Conservation (phyloP, 2,797 vertebrate genomes). For the Sebastes matsubarae region DNA sequence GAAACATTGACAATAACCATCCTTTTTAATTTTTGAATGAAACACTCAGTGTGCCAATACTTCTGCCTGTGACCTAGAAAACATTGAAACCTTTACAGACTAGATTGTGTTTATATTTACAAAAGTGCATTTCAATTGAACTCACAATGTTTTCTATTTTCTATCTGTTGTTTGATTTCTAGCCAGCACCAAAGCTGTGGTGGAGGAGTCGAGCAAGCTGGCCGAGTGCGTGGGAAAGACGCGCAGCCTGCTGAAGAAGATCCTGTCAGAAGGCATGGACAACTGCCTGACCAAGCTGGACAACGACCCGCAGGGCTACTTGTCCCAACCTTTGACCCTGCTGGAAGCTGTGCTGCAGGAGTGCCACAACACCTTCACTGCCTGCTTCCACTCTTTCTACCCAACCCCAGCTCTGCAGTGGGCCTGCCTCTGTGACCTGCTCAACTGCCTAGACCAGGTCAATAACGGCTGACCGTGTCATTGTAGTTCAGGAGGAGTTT, state of each 20-base stretch:
- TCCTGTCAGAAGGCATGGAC: constrained; percentile 97
- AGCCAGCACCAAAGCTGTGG: constrained; percentile 95
- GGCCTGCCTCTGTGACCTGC: constrained; percentile 97
- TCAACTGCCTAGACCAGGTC: constrained; percentile 99
- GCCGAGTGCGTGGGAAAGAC: constrained; percentile 99
- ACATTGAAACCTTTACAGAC: neutral
- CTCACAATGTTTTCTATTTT: neutral
- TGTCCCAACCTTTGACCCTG: constrained; percentile 94
- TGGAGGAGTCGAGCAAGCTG: constrained; percentile 98
- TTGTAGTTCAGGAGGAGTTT: neutral
- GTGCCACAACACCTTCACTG: constrained; percentile 98
- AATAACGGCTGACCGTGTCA: neutral
- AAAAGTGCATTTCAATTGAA: neutral
- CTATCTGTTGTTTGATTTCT: constrained; percentile 37
- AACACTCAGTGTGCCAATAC: neutral
- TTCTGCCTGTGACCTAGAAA: neutral
- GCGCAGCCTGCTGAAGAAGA: constrained; percentile 95
- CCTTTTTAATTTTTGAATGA: neutral
- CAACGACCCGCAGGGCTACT: constrained; percentile 97
- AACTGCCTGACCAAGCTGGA: constrained; percentile 97
- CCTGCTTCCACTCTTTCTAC: constrained; percentile 98
- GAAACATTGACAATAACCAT: neutral
- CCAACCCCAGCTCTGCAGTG: constrained; percentile 97
- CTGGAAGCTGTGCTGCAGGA: constrained; percentile 97
- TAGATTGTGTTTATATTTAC: neutral